Base-by-base conservation (phyloP, 2,113 vertebrate species). In the Melanotaenia duboulayi region DNA sequence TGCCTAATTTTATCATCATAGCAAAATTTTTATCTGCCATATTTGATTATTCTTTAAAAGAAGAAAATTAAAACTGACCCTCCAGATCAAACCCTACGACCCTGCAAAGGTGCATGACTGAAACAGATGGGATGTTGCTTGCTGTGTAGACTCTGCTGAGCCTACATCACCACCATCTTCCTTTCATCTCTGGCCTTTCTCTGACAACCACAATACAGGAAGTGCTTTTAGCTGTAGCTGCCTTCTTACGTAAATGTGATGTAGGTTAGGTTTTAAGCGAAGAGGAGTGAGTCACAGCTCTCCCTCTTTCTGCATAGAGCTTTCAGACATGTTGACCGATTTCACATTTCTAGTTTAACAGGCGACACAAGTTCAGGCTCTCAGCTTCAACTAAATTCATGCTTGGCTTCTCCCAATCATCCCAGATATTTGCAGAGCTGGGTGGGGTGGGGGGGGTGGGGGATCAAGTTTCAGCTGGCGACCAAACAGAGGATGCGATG, bases 191-290 rank as follows among this genome's bases (percentile, higher is more conserved):
- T 28, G 28, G 28, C 28, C 28, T 28, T 28, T 28, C 28, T 52
- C 39, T 81, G 44, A 76, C 19, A 77, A 58, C 61, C 16, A 14
- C 39, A 14, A 79, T 72, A 77, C 85, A 90, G 91, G 81, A 92
- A 91, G 85, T 58, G 70, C 77, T 80, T 59, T 55, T 58, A 64
- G 64, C 58, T 69, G 49, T 74, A 10, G 71, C 22, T 44, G 57
- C 22, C 25, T 59, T 84, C 63, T 79, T 84, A 86, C 71, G 61
- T 65, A 89, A 89, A 92, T 74, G 65, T 77, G 81, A 90, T 84
- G 77, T 64, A 65, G 57, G 61, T 84, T 78, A 61, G 25, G 57
- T 49, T 73, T 39, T 3, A 39, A 39, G 37, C 8, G 8, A 39
- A 42, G 11, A 70, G 54, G 37, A 63, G 37, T 56, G 80, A 86